Percentiles rank a stretch among this genome's conserved stretches.
Evolutionary conservation across 2,797 vertebrate species (phyloP).

Genomic region (Oceanodroma leucorhoa): DNA sequence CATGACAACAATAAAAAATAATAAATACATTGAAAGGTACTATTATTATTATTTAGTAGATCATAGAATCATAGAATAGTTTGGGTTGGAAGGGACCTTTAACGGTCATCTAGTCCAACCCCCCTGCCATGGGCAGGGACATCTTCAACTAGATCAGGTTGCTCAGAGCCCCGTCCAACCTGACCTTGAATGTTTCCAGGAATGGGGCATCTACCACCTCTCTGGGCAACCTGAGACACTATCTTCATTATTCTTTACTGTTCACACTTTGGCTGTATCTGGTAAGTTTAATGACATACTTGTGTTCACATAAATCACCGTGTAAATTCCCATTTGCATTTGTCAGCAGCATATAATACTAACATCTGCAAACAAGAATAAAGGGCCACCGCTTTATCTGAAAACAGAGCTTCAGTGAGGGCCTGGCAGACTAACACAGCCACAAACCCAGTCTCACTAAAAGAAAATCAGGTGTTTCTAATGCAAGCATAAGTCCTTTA

Average conservation of each 20-base stretch:
- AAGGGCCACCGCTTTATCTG: neutral
- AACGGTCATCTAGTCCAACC: too few relatives aligned
- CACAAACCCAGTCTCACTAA: neutral
- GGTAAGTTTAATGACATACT: neutral
- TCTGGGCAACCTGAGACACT: neutral
- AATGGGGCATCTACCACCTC: too few relatives aligned
- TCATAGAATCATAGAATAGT: too few relatives aligned
- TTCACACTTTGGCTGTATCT: neutral
- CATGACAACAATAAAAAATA: neutral
- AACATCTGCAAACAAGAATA: neutral
- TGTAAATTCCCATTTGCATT: neutral
- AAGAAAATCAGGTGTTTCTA: neutral
- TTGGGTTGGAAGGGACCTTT: too few relatives aligned
- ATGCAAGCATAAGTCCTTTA: neutral
- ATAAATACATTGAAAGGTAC: neutral
- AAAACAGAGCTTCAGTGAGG: neutral
- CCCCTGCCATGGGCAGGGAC: too few relatives aligned
- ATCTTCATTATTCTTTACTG: neutral
- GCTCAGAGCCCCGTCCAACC: too few relatives aligned
- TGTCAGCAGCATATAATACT: neutral
- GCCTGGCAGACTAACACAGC: neutral
- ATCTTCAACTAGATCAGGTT: too few relatives aligned
- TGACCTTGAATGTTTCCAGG: too few relatives aligned
- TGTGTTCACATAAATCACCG: neutral
- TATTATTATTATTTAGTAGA: neutral